These are phyloP conservation scores for Pitta sordida DNA, from an alignment of 2,113 vertebrate genomes.

Conservation along the genomic window DNA sequence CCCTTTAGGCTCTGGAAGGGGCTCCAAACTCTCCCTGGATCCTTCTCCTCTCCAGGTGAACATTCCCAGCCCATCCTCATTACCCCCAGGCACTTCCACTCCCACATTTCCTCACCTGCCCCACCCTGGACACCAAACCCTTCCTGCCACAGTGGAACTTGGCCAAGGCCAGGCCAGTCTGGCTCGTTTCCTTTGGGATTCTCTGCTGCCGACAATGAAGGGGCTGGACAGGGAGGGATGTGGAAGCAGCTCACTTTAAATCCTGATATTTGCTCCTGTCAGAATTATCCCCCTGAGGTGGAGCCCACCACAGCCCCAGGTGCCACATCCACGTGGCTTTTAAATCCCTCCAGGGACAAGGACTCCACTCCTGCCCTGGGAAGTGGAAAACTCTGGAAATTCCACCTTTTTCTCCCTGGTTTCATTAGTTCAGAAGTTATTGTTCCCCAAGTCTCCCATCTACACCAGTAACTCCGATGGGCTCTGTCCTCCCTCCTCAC, in stretches of 20 bases:
- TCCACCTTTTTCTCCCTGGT: too few species aligned
- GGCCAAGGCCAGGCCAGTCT: background rate
- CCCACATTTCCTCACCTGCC: background rate
- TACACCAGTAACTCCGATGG: fast-evolving
- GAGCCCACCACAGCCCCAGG: background rate
- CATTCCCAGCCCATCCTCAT: background rate
- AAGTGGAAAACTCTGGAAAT: background rate
- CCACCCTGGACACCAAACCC: background rate
- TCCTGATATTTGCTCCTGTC: background rate
- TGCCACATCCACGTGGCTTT: background rate
- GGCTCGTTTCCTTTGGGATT: fast-evolving
- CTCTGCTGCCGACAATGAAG: background rate
- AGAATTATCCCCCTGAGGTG: too few species aligned
- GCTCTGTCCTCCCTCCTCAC: background rate
- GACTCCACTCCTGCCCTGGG: background rate
- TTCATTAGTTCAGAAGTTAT: too few species aligned
- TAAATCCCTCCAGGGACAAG: fast-evolving
- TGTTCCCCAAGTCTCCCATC: background rate
- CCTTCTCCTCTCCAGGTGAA: fast-evolving
- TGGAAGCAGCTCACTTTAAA: background rate
- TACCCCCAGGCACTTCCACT: too few species aligned
- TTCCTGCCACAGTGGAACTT: background rate
- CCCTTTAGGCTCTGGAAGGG: background rate
- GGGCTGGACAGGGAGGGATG: background rate
- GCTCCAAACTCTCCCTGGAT: background rate